Percentiles rank a stretch among this genome's conserved stretches.
Evolutionary conservation across 2,113 vertebrate species (phyloP).

Genomic region (Xiphorhynchus elegans): DNA sequence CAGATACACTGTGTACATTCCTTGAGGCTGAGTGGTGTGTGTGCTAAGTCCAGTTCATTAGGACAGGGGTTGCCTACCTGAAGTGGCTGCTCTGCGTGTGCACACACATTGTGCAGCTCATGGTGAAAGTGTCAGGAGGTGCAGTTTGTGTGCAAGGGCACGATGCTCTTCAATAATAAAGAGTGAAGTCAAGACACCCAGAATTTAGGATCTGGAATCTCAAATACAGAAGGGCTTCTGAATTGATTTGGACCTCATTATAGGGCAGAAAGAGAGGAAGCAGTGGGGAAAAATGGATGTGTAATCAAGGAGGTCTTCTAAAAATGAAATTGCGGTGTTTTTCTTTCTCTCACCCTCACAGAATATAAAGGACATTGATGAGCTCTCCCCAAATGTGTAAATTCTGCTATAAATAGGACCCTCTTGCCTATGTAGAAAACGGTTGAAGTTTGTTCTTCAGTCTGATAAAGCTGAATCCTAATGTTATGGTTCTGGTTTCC

Average conservation of each 20-base stretch:
- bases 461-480: not conserved
- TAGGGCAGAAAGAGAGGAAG: not conserved
- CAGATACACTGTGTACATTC: not conserved
- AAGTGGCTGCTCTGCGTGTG: not conserved
- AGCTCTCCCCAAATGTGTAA: not conserved
- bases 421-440: not conserved
- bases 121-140: not conserved
- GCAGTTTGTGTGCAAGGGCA: not conserved
- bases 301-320: not conserved
- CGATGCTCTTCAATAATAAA: not conserved
- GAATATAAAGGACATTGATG: not conserved
- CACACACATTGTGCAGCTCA: accelerated
- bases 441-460: not conserved
- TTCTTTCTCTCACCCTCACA: not conserved
- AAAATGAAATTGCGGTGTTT: not conserved
- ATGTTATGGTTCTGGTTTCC: not conserved
- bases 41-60: not conserved
- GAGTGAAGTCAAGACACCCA: not conserved
- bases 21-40: not conserved
- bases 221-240: not conserved
- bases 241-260: not conserved
- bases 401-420: not conserved
- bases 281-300: not conserved
- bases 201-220: not conserved
- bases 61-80: not conserved